Evolutionary conservation across 2,113 vertebrate genomes (phyloP), one percentile per base, ranked within the genome.

Genomic region (Catharus minimus): DNA sequence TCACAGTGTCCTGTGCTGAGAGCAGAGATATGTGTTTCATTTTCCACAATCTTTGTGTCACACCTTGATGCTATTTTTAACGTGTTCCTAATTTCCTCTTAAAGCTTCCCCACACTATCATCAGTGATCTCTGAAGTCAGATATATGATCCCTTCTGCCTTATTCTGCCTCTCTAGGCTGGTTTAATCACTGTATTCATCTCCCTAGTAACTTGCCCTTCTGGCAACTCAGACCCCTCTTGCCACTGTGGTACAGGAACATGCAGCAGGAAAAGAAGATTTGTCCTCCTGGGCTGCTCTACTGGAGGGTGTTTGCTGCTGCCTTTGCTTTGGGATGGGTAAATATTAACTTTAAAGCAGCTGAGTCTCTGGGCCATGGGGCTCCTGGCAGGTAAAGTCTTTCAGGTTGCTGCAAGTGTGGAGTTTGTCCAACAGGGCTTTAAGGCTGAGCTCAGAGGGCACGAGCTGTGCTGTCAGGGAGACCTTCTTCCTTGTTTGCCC

Each of bases 21-120:
- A 90, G 69, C 77, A 90, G 73, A 91, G 88, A 92, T 90, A 93
- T 0, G 90, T 93, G 94, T 96, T 96, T 96, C 92, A 95, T 96
- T 94, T 93, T 95, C 92, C 10, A 0, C 32, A 21, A 86, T 94
- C 83, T 84, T 88, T 47, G 57, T 88, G 80, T 90, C 86, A 58
- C 93, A 92, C 73, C 81, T 95, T 78, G 36, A 39, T 82, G 50
- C 78, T 93, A 28, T 94, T 92, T 94, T 92, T 90, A 93, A 68
- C 68, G 23, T 92, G 83, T 90, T 95, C 89, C 83, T 91, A 76
- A 93, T 96, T 93, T 94, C 89, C 93, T 95, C 72, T 39, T 91
- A 19, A 46, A 84, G 57, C 57, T 86, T 72, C 55, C 26, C 62
- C 13, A 16, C 50, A 69, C 52, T 46, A 79, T 86, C 62, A 68